Percentiles rank a stretch among this genome's conserved stretches.
phyloP scores from a whole-genome alignment of 2,113 vertebrate species.

The Syngnathoides biaculeatus region DNA sequence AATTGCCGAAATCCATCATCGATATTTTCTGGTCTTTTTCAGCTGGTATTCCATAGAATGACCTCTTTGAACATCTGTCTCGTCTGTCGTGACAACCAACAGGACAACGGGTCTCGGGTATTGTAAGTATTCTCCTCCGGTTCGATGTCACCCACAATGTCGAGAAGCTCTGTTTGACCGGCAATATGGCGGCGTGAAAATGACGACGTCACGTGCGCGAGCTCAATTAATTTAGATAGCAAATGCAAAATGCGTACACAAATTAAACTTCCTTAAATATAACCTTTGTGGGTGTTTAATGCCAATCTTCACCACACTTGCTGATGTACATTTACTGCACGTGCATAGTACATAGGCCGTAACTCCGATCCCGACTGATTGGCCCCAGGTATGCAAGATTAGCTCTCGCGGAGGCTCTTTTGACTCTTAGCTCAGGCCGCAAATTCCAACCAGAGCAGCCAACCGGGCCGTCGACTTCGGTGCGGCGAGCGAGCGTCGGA shows the following conservation, averaged over 20 bases:
- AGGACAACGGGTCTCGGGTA: too few species aligned
- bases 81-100: too few species aligned
- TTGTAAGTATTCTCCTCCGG: too few species aligned
- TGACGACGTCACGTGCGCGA: too few species aligned
- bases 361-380: neutral
- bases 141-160: too few species aligned
- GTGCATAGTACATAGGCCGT: slow-evolving; percentile 14
- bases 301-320: neutral
- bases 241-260: neutral
- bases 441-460: slow-evolving; percentile 29
- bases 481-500: slow-evolving; percentile 46
- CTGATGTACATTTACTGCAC: neutral
- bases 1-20: too few species aligned
- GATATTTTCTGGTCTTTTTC: too few species aligned
- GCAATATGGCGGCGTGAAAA: too few species aligned
- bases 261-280: neutral
- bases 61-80: too few species aligned
- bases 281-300: neutral
- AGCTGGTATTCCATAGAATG: too few species aligned
- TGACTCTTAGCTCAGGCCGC: slow-evolving; percentile 15
- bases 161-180: too few species aligned
- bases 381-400: slow-evolving; percentile 26
- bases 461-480: slow-evolving; percentile 18
- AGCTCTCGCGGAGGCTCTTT: slow-evolving; percentile 22
- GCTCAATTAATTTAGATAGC: neutral